Evolutionary conservation across 2,797 vertebrate species (phyloP).

Genomic region (Falco berigora): DNA sequence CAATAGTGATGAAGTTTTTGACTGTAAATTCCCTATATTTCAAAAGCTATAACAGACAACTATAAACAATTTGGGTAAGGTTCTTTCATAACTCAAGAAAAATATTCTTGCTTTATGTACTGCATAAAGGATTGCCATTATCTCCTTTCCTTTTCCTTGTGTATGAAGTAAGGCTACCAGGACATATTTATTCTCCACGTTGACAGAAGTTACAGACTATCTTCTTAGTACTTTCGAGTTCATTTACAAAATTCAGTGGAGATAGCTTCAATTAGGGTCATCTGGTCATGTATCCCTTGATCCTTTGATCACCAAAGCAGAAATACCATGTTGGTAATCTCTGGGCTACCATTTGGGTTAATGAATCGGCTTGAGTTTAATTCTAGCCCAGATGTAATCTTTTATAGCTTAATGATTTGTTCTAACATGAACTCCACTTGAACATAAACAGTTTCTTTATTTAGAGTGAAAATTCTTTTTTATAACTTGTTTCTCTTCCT

Average conservation of each 20-base stretch:
- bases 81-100: conserved; percentile 13
- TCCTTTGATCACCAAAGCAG: conserved; percentile 60
- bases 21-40: conserved; percentile 56
- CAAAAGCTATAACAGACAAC: conserved; percentile 49
- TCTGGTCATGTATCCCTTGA: conserved; percentile 65
- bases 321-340: conserved; percentile 60
- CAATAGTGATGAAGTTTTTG: conserved; percentile 15
- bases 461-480: conserved; percentile 64
- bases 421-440: conserved; percentile 59
- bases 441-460: conserved; percentile 67
- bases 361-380: conserved; percentile 73
- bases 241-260: conserved; percentile 30
- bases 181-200: neutral
- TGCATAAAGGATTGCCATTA: neutral
- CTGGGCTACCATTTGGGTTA: conserved; percentile 67
- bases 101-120: neutral
- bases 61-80: conserved; percentile 37
- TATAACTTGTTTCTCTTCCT: conserved; percentile 69
- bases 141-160: neutral
- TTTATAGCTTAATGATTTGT: conserved; percentile 68
- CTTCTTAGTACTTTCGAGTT: conserved; percentile 35
- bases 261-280: conserved; percentile 67
- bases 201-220: conserved; percentile 17
- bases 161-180: neutral
- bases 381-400: conserved; percentile 72